Conservation (phyloP, 1,140 invertebrate genomes). For the Brachionus paranguensis region DNA sequence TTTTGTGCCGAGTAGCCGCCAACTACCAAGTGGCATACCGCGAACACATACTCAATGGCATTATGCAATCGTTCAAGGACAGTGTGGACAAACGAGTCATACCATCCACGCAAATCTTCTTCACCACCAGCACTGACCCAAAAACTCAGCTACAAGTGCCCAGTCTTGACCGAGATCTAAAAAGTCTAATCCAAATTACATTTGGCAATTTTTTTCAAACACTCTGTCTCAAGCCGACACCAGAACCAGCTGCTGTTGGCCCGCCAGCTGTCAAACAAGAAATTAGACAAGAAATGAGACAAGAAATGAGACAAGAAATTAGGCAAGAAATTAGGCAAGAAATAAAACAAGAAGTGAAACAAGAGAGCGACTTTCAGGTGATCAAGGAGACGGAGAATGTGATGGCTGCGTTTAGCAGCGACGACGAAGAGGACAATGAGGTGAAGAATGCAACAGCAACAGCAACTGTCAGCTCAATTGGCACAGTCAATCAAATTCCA, state of each 20-base stretch:
- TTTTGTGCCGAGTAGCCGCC: conserved; percentile 71
- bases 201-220: conserved; percentile 33
- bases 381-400: not conserved
- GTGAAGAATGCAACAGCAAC: not conserved
- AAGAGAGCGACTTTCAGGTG: not conserved
- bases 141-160: not conserved
- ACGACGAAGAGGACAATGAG: conserved; percentile 2
- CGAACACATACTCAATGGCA: conserved; percentile 12
- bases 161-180: conserved; percentile 9
- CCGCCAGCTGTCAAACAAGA: not conserved
- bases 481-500: not conserved
- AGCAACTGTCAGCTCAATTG: too few species aligned
- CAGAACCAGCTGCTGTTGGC: not conserved
- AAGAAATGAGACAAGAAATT: too few species aligned
- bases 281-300: not conserved
- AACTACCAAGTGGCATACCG: not conserved
- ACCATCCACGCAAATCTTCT: not conserved
- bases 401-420: not conserved
- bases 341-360: not conserved
- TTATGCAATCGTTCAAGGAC: conserved; percentile 7
- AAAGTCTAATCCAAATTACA: conserved; percentile 23
- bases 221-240: not conserved
- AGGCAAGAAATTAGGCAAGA: too few species aligned
- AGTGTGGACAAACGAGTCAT: conserved; percentile 33
- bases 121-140: not conserved